These are phyloP conservation scores for Sisyra nigra DNA, from an alignment of 2,888 invertebrate genomes.

Conservation along the genomic window DNA sequence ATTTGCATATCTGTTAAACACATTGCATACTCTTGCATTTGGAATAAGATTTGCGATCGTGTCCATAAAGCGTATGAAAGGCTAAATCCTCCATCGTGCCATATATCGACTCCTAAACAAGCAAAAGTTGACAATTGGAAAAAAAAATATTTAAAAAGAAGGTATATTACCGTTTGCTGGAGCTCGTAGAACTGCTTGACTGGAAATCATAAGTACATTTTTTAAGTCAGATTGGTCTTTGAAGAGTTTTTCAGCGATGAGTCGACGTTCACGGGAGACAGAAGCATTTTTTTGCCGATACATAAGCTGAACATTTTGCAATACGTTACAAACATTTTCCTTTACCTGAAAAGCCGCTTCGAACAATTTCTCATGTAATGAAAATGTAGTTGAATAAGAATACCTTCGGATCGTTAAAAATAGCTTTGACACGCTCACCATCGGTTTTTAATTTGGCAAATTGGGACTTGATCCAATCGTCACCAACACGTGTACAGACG, in stretches of 20 bases:
- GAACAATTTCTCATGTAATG: background rate
- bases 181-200: conserved; percentile 58
- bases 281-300: conserved; percentile 48
- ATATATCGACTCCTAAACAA: conserved; percentile 1
- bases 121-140: background rate
- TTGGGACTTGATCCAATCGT: conserved; percentile 39
- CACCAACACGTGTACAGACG: conserved; percentile 34
- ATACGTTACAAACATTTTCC: conserved; percentile 32
- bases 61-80: conserved; percentile 48
- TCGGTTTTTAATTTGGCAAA: conserved; percentile 43
- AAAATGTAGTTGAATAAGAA: background rate
- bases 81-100: conserved; percentile 40
- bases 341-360: conserved; percentile 17
- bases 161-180: conserved; percentile 38
- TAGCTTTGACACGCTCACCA: conserved; percentile 35
- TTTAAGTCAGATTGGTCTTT: conserved; percentile 31
- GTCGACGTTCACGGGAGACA: conserved; percentile 40
- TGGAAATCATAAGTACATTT: conserved; percentile 44
- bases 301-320: conserved; percentile 49
- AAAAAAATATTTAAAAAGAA: background rate
- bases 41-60: conserved; percentile 46
- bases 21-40: conserved; percentile 34
- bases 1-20: conserved; percentile 52
- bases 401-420: conserved; percentile 36
- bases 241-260: conserved; percentile 42